A percentile compares a stretch with the other conserved stretches of the same genome.
These are phyloP conservation scores for Steinernema khuongi DNA, from an alignment of 1,140 invertebrate species.

Conservation along the genomic window DNA sequence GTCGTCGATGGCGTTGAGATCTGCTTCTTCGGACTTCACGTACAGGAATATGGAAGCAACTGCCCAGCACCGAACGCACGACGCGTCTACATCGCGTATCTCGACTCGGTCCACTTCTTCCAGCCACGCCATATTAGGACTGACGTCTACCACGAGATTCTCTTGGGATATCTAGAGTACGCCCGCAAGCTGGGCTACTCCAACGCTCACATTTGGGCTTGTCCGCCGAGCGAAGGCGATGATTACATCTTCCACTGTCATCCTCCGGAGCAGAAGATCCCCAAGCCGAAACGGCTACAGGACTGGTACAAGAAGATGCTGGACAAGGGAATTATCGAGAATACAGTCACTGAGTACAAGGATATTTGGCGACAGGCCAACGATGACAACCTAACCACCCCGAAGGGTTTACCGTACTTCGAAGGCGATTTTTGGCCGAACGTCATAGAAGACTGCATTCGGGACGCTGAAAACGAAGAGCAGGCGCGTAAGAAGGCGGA, in stretches of 20 bases:
- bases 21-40: constrained; percentile 99
- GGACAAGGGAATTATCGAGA: constrained; percentile 95
- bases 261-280: constrained; percentile 97
- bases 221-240: constrained; percentile 97
- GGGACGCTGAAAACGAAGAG: constrained; percentile 82
- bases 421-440: constrained; percentile 99
- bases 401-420: constrained; percentile 96
- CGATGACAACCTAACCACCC: constrained; percentile 88
- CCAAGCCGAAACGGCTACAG: constrained; percentile 95
- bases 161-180: constrained; percentile 97
- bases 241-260: constrained; percentile 99
- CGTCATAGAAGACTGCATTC: constrained; percentile 92
- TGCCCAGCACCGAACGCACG: constrained; percentile 87
- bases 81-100: constrained; percentile 96
- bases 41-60: constrained; percentile 97
- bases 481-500: constrained; percentile 63
- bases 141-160: constrained; percentile 97
- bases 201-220: constrained; percentile 99
- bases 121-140: constrained; percentile 90
- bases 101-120: constrained; percentile 99
- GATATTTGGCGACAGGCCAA: constrained; percentile 69
- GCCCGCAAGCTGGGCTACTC: constrained; percentile 94
- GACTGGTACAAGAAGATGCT: constrained; percentile 99
- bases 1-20: constrained; percentile 93
- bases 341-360: constrained; percentile 97